A percentile compares a stretch with the other conserved stretches of the same genome.
Evolutionary conservation across 2,113 vertebrate genomes (phyloP).

Genomic region (Anseranas semipalmata): DNA sequence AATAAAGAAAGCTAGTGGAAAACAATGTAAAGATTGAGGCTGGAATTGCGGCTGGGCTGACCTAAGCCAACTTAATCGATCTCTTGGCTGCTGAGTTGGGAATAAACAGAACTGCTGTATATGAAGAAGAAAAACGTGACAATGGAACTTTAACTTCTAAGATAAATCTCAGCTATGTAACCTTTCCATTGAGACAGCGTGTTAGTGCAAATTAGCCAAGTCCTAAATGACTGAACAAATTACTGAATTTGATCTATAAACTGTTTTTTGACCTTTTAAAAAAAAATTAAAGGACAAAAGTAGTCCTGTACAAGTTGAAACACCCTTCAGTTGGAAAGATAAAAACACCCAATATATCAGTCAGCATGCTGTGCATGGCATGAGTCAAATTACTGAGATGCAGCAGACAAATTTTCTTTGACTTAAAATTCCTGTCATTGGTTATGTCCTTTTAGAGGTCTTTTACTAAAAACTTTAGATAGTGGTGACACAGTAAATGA

Average conservation of each 20-base stretch:
- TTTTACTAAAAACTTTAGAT: background rate
- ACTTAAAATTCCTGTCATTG: background rate
- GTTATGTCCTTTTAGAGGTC: background rate
- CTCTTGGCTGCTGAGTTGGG: background rate
- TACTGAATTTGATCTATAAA: background rate
- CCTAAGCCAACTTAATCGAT: background rate
- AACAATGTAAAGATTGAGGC: background rate
- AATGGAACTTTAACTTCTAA: background rate
- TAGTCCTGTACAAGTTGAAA: background rate
- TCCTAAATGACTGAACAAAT: background rate
- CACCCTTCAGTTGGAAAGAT: background rate
- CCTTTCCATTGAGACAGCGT: background rate
- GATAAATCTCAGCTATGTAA: background rate
- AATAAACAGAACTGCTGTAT: background rate
- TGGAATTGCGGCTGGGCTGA: background rate
- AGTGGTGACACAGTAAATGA: background rate
- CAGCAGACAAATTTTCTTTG: background rate
- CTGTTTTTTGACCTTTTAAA: background rate
- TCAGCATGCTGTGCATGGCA: background rate
- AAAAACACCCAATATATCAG: background rate
- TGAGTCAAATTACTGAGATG: background rate
- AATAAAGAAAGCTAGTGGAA: constrained; percentile 25
- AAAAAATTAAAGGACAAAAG: background rate
- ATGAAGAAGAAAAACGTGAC: background rate
- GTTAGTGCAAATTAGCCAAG: background rate